A percentile compares a stretch with the other conserved stretches of the same genome.
Conservation (phyloP, 2,797 vertebrate species). For the Trachurus trachurus region DNA sequence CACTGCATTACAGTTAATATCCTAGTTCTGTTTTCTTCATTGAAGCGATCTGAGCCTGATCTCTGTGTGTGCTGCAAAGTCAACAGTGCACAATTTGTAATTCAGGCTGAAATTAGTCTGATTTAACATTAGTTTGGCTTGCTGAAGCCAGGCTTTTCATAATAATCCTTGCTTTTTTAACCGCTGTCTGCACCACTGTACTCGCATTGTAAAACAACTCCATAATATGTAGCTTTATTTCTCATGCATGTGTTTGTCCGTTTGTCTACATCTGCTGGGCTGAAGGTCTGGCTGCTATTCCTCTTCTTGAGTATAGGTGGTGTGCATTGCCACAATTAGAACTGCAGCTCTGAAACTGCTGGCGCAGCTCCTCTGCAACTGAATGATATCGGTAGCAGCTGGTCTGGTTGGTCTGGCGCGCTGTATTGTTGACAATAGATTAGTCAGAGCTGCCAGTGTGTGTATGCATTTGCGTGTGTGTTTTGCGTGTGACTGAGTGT, state of each 20-base stretch:
- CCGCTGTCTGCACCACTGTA: neutral
- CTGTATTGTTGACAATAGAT: conserved; percentile 72
- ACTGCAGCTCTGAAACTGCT: conserved; percentile 16
- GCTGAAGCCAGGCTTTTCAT: neutral
- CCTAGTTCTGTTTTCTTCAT: too few species aligned
- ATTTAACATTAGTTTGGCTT: neutral
- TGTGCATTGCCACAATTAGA: conserved; percentile 14
- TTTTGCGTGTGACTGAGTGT: conserved; percentile 39
- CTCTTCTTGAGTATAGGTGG: conserved; percentile 28
- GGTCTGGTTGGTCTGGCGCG: conserved; percentile 52
- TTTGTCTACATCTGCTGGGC: neutral
- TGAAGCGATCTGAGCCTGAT: too few species aligned
- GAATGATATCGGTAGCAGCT: conserved; percentile 42
- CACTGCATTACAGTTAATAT: too few species aligned
- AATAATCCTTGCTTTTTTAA: neutral
- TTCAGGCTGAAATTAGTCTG: too few species aligned
- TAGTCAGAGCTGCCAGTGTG: conserved; percentile 57
- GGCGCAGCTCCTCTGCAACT: conserved; percentile 34
- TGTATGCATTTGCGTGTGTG: conserved; percentile 7
- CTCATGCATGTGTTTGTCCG: neutral
- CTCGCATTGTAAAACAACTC: neutral
- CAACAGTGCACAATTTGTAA: too few species aligned
- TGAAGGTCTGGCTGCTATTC: neutral
- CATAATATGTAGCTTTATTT: too few species aligned
- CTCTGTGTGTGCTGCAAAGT: too few species aligned